Percentiles rank a stretch among this genome's conserved stretches.
Evolutionary conservation across 2,797 vertebrate genomes (phyloP).

Genomic region (Thunnus albacares): DNA sequence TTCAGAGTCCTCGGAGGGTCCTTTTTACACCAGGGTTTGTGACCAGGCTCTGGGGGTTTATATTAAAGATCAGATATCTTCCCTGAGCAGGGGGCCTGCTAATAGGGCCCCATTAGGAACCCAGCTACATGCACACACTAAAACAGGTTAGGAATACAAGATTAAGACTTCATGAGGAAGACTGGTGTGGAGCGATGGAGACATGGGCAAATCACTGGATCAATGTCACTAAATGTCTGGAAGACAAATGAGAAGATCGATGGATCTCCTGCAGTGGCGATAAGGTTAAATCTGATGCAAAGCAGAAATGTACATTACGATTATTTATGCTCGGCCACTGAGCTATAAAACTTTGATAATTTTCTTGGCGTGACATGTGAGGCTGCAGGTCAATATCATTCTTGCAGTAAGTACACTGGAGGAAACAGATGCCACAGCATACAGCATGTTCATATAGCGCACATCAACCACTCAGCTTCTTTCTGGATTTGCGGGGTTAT

Average conservation of each 20-base stretch:
- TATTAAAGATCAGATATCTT: constrained; percentile 65
- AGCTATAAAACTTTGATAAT: constrained; percentile 43
- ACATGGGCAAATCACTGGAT: constrained; percentile 60
- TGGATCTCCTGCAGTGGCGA: constrained; percentile 33
- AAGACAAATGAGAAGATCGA: constrained; percentile 59
- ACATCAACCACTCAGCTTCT: not conserved
- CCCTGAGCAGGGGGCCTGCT: constrained; percentile 33
- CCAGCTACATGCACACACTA: constrained; percentile 30
- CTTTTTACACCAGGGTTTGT: not conserved
- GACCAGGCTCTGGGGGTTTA: constrained; percentile 33
- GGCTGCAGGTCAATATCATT: constrained; percentile 61
- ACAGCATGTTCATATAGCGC: not conserved
- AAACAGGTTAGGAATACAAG: constrained; percentile 40
- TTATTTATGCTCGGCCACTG: constrained; percentile 60
- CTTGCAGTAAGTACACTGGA: constrained; percentile 1
- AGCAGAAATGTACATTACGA: constrained; percentile 46
- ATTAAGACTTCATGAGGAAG: constrained; percentile 51
- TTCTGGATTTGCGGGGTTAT: not conserved
- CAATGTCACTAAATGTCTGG: constrained; percentile 64
- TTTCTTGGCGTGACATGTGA: constrained; percentile 47
- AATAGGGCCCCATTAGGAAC: constrained; percentile 60
- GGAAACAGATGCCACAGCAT: not conserved
- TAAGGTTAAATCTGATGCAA: constrained; percentile 51
- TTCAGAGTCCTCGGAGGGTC: constrained; percentile 11
- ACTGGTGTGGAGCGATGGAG: constrained; percentile 38